A percentile compares a stretch with the other conserved stretches of the same genome.
Conservation (phyloP, 1,140 invertebrate genomes). For the Rhopalosiphum padi region DNA sequence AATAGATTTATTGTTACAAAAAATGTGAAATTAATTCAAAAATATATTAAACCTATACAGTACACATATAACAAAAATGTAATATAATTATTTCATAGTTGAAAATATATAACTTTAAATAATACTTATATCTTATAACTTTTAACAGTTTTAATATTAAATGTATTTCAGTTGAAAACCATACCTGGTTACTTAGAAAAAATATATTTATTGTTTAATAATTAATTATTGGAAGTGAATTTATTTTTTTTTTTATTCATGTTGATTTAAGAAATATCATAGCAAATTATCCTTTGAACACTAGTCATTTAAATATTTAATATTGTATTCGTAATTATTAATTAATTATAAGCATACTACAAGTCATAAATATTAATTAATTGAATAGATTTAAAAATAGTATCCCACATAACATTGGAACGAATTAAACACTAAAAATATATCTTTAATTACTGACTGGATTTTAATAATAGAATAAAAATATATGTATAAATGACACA, state of each 20-base stretch:
- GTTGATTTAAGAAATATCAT: neutral
- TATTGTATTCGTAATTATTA: neutral
- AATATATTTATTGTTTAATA: neutral
- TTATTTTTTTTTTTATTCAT: neutral
- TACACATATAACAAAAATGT: neutral
- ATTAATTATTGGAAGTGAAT: neutral
- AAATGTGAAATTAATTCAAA: neutral
- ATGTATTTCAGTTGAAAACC: neutral
- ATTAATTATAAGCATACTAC: neutral
- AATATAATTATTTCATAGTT: neutral
- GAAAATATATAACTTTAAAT: neutral
- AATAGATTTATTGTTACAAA: no score
- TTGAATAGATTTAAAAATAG: neutral
- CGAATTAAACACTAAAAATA: neutral
- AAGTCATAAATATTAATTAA: neutral
- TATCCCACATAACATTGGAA: neutral
- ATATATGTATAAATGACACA: neutral
- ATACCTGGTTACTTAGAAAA: neutral
- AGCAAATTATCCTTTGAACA: constrained; percentile 25
- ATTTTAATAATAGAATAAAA: neutral
- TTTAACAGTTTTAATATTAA: neutral
- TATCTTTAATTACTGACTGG: neutral
- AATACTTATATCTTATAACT: neutral
- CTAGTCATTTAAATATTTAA: constrained; percentile 2
- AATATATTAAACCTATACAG: neutral